A percentile compares a stretch with the other conserved stretches of the same genome.
Evolutionary conservation across 2,888 invertebrate genomes (phyloP).

Genomic region (Nymphalis polychloros): DNA sequence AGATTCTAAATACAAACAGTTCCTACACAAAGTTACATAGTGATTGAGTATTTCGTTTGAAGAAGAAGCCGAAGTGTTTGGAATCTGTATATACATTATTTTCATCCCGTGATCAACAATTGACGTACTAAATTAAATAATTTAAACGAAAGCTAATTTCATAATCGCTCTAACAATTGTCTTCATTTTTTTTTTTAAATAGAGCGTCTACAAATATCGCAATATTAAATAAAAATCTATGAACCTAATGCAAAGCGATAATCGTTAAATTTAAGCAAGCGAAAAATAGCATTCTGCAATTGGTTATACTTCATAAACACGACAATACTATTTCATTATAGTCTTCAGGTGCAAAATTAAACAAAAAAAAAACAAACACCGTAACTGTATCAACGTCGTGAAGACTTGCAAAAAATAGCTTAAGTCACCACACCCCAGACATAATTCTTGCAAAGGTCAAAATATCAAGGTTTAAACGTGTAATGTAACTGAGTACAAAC

Average conservation of each 20-base stretch:
- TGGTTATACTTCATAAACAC: too few species aligned
- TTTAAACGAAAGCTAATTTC: not conserved
- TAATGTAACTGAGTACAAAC: conserved; percentile 29
- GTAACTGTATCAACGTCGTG: not conserved
- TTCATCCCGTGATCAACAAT: too few species aligned
- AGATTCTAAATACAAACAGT: too few species aligned
- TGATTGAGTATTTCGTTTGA: too few species aligned
- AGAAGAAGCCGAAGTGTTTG: too few species aligned
- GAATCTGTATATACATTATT: too few species aligned
- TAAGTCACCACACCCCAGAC: conserved; percentile 8
- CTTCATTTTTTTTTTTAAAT: too few species aligned
- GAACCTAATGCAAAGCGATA: not conserved
- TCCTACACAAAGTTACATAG: too few species aligned
- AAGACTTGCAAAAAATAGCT: conserved; percentile 3
- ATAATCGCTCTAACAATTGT: not conserved
- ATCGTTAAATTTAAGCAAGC: not conserved
- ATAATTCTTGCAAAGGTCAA: conserved; percentile 32
- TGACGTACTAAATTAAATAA: too few species aligned
- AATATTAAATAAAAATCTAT: not conserved
- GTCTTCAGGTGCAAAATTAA: not conserved
- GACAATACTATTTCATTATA: not conserved
- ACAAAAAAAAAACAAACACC: not conserved
- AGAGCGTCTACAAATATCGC: too few species aligned
- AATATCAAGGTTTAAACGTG: conserved; percentile 31
- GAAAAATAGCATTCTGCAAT: too few species aligned